These are phyloP conservation scores for Drosophila seguyi DNA, from an alignment of 1,140 invertebrate species.

Conservation along the genomic window DNA sequence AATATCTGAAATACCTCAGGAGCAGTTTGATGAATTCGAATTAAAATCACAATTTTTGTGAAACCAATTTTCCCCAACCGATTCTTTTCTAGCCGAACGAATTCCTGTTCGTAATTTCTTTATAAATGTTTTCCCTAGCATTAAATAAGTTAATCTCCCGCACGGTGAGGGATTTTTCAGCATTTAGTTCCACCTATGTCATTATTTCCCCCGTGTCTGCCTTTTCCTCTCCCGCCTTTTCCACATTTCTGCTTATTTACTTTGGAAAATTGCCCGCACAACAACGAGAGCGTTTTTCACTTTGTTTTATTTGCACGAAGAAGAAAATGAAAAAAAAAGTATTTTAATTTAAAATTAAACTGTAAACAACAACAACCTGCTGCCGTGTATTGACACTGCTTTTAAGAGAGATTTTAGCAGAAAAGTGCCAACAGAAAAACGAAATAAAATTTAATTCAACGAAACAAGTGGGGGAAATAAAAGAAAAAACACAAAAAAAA, in stretches of 20 bases:
- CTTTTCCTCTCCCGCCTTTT: slow-evolving; percentile 13
- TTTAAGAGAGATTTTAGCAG: slow-evolving; percentile 54
- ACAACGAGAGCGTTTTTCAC: slow-evolving; percentile 36
- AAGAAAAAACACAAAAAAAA: slow-evolving; percentile 3
- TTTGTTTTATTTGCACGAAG: slow-evolving; percentile 43
- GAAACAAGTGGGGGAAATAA: background rate
- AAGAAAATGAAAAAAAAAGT: slow-evolving; percentile 36
- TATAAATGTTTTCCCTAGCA: slow-evolving; percentile 42
- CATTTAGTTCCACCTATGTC: slow-evolving; percentile 64
- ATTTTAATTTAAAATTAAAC: slow-evolving; percentile 77
- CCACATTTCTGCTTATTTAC: slow-evolving; percentile 54
- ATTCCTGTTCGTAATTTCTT: slow-evolving; percentile 32
- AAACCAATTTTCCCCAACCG: slow-evolving; percentile 8
- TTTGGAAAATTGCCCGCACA: slow-evolving; percentile 71
- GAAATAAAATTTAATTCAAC: slow-evolving; percentile 63
- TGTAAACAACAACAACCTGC: slow-evolving; percentile 63
- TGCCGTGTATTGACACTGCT: slow-evolving; percentile 59
- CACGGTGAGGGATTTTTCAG: slow-evolving; percentile 36
- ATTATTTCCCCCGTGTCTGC: slow-evolving; percentile 49
- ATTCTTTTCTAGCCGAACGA: slow-evolving; percentile 14
- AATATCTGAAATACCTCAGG: background rate
- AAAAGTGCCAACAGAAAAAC: slow-evolving; percentile 37
- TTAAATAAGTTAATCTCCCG: slow-evolving; percentile 62
- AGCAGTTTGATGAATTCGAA: background rate
- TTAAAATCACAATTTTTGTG: slow-evolving; percentile 14